Conservation (phyloP, 2,888 invertebrate species). For the Harpagoxenus sublaevis region DNA sequence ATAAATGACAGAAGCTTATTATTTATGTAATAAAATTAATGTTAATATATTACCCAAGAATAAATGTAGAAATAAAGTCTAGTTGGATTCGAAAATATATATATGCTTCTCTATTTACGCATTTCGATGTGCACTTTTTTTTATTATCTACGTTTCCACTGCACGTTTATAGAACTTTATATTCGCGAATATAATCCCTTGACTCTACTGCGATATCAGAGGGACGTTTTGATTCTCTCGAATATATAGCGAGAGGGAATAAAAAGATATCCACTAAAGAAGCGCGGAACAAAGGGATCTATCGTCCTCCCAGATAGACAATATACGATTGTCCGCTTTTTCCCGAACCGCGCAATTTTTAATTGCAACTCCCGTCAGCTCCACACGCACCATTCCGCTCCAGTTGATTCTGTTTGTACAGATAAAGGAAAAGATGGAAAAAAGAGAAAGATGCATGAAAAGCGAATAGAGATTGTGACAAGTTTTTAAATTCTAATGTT, state of each 20-base stretch:
- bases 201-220: background rate
- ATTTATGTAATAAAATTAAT: constrained; percentile 3
- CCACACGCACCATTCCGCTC: constrained; percentile 40
- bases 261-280: constrained; percentile 1
- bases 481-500: constrained; percentile 28
- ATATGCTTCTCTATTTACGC: background rate
- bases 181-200: background rate
- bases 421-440: constrained; percentile 6
- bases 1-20: background rate
- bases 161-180: background rate
- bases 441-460: background rate
- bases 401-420: background rate
- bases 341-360: constrained; percentile 57
- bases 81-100: background rate
- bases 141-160: background rate
- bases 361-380: constrained; percentile 66
- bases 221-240: background rate
- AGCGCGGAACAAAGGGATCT: constrained; percentile 14
- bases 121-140: background rate
- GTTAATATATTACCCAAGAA: background rate
- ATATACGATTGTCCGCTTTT: constrained; percentile 6
- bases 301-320: constrained; percentile 31
- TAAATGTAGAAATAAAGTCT: background rate
- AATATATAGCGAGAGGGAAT: background rate
- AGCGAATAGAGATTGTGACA: constrained; percentile 30